Base-by-base conservation (phyloP, 2,113 vertebrate species). In the Solea solea region DNA sequence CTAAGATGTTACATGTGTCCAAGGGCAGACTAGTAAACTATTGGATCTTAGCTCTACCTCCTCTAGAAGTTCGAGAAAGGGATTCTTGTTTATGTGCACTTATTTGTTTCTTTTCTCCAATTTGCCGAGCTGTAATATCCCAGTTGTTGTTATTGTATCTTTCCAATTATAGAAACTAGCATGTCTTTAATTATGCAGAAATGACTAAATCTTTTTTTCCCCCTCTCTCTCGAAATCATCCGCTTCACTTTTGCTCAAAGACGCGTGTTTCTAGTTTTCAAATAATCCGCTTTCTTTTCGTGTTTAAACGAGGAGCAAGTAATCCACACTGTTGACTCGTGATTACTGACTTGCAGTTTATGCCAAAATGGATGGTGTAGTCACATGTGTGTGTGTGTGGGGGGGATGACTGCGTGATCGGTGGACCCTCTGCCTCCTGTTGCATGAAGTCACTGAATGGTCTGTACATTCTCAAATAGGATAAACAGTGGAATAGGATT, bases 41-140 rank as follows among this genome's bases (percentile, higher is more conserved):
- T 91, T 81, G 69, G 76, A 76, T 82, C 69, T 83, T 78, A 80
- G 87, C 77, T 78, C 87, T 91, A 91, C 90, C 91, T 91, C 91
- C 76, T 86, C 69, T 21, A 64, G 67, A 71, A 79, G 78, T 84
- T 89, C 64, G 85, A 81, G 64, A 91, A 91, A 93, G 92, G 92
- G 92, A 93, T 86, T 88, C 69, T 42, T 81, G 63, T 80, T 77
- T 83, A 82, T 88, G 90, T 89, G 86, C 83, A 87, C 82, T 86
- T 89, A 76, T 62, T 28, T 21, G n/a, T 68, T 58, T 60, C 45
- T 49, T 42, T 59, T 58, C 13, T 42, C 50, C 62, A 60, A 41
- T 84, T 84, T 77, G 77, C 67, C 55, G 78, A 79, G 75, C 72
- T 78, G 76, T 86, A 80, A 67, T 81, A 42, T 79, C 81, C 57